Base-by-base conservation (phyloP, 2,113 vertebrate species). In the Corvus cornix region DNA sequence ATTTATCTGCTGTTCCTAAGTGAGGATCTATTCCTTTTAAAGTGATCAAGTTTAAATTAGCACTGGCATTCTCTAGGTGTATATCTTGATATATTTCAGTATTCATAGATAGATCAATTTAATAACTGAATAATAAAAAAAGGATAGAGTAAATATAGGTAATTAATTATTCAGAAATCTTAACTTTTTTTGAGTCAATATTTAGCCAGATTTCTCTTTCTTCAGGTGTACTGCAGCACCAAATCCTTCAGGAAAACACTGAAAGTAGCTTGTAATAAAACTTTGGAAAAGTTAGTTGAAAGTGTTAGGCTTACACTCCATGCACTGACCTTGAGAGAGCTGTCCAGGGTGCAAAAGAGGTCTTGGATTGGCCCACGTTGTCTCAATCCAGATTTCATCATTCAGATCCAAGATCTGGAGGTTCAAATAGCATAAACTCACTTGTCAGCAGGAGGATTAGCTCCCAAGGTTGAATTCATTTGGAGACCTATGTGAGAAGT, bases 401-500 rank as follows among this genome's bases (percentile, higher is more conserved):
- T 63, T 86, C 27, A 55, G 49, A 72, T 28, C 49, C 10, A 3
- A 62, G 46, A 78, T 62, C 2, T 77, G 90, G 60, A 94, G 69
- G 49, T 53, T 51, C 68, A 82, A 96, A 88, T 22, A 63, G 9
- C 41, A 56, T 26, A 46, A 92, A 85, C 56, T 58, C 67, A 22
- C 53, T 84, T 80, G 59, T 73, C 72, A 93, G 76, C 23, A 67
- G 78, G 20, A 89, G 60, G 43, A 83, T 92, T 90, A 93, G 43
- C 56, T 96, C 41, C 60, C 46, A 90, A 91, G 73, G 72, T 76
- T 95, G 93, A 79, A 84, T 93, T 72, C 62, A 48, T 74, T 84
- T 85, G 39, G 72, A 73, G 53, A 70, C 63, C 60, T 88, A 24
- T 78, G 52, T 75, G 64, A 92, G 80, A 89, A 94, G 67, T 89